phyloP scores from a whole-genome alignment of 2,797 vertebrate genomes.

The Dipus sagitta region DNA sequence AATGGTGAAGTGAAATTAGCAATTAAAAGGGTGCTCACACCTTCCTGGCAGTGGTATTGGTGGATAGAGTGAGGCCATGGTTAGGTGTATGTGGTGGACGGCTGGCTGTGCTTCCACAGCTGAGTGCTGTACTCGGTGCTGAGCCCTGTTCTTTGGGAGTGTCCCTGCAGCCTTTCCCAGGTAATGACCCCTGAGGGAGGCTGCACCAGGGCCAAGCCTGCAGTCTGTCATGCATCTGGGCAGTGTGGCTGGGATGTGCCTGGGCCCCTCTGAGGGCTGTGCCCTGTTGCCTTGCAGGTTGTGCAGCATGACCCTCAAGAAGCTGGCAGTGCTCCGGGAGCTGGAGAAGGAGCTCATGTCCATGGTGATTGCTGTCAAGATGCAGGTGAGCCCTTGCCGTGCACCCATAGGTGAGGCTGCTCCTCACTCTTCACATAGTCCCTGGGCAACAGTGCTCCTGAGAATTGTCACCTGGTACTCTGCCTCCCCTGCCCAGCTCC shows the following conservation, averaged over 20 bases:
- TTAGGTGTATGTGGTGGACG: too few relatives aligned
- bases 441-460: neutral
- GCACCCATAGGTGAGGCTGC: neutral
- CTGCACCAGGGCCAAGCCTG: too few relatives aligned
- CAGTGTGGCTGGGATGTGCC: neutral
- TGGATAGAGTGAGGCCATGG: neutral
- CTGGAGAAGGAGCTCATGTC: slow-evolving; percentile 98
- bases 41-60: neutral
- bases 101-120: neutral
- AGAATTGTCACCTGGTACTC: neutral
- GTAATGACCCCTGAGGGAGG: rapidly evolving
- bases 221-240: neutral
- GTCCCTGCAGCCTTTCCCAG: neutral
- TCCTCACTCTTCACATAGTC: neutral
- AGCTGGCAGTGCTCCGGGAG: slow-evolving; percentile 96
- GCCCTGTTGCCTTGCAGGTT: slow-evolving; percentile 88
- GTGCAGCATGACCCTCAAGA: slow-evolving; percentile 98
- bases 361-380: slow-evolving; percentile 98
- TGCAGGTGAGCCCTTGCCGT: slow-evolving; percentile 90
- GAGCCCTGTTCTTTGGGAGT: neutral
- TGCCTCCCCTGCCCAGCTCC: neutral
- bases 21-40: too few relatives aligned
- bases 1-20: neutral
- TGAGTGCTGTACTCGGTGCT: neutral
- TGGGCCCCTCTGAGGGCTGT: neutral